A percentile compares a stretch with the other conserved stretches of the same genome.
These are phyloP conservation scores for Thereva unica DNA, from an alignment of 2,888 invertebrate genomes.

Conservation along the genomic window DNA sequence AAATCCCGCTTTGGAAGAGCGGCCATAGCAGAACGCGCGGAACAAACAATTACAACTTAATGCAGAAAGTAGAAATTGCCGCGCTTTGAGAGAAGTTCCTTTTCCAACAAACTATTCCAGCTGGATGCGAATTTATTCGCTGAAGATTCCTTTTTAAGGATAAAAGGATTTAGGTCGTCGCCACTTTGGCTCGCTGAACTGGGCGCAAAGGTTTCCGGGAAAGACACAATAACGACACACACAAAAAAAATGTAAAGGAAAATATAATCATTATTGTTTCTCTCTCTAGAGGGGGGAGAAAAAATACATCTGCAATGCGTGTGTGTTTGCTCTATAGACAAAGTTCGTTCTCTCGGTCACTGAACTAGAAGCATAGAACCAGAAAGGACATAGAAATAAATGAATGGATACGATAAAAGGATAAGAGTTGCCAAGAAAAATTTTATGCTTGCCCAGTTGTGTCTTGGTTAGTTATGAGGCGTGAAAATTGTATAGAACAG, in stretches of 20 bases:
- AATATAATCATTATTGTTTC: slow-evolving; percentile 1
- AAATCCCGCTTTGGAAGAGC: too few species aligned
- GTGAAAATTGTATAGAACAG: too few species aligned
- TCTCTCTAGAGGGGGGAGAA: neutral
- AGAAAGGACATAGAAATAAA: slow-evolving; percentile 1
- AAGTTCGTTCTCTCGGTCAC: slow-evolving; percentile 6
- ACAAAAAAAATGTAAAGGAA: neutral
- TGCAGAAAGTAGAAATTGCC: too few species aligned
- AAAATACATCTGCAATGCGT: slow-evolving; percentile 27
- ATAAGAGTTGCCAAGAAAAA: too few species aligned
- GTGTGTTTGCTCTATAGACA: neutral
- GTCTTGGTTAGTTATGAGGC: too few species aligned
- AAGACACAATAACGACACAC: neutral
- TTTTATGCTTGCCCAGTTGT: too few species aligned
- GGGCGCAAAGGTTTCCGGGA: slow-evolving; percentile 16
- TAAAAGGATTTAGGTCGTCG: slow-evolving; percentile 23
- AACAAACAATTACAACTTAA: too few species aligned
- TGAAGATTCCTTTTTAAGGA: slow-evolving; percentile 5
- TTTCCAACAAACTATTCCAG: slow-evolving; percentile 24
- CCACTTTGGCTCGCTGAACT: slow-evolving; percentile 27
- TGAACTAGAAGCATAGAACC: slow-evolving; percentile 9
- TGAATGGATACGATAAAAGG: too few species aligned
- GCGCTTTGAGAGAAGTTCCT: too few species aligned
- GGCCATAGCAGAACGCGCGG: too few species aligned
- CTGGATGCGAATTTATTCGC: slow-evolving; percentile 18